phyloP scores from a whole-genome alignment of 1,140 invertebrate species.

The Littorina saxatilis region DNA sequence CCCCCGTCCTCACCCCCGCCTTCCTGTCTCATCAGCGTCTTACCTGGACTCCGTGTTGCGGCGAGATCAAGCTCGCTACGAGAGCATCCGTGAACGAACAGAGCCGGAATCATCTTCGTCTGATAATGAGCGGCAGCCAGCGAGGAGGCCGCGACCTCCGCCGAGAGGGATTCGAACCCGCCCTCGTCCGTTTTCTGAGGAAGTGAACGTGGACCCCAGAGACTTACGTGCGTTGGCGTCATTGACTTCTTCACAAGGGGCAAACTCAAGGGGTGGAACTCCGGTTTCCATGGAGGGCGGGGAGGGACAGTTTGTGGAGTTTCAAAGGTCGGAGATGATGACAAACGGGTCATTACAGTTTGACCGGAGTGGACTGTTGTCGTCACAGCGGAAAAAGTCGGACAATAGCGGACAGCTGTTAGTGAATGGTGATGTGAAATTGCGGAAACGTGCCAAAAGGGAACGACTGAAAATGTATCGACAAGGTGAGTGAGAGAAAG shows the following conservation, averaged over 20 bases:
- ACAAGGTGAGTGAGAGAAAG: conserved; percentile 53
- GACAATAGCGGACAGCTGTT: neutral
- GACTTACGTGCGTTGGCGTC: neutral
- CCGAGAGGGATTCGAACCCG: conserved; percentile 11
- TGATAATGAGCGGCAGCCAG: conserved; percentile 15
- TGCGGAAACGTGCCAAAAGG: conserved; percentile 52
- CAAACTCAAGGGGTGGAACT: neutral
- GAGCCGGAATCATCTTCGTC: conserved; percentile 48
- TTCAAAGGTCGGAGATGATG: conserved; percentile 27
- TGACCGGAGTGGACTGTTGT: neutral
- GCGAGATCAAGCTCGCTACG: conserved; percentile 41
- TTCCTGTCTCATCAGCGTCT: neutral
- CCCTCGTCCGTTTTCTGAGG: neutral
- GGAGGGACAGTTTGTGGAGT: neutral
- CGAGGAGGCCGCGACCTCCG: conserved; percentile 8
- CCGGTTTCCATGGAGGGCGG: neutral
- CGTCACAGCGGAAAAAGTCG: neutral
- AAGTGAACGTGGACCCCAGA: neutral
- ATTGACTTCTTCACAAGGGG: neutral
- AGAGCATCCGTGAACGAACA: conserved; percentile 51
- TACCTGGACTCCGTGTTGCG: conserved; percentile 38
- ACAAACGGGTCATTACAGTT: conserved; percentile 34
- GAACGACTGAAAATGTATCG: conserved; percentile 48
- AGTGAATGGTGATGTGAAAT: conserved; percentile 40
- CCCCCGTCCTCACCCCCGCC: neutral